Evolutionary conservation across 30 jellyfish, hydroid and myxozoan species (phyloP).

Genomic region (Turritopsis dohrnii): DNA sequence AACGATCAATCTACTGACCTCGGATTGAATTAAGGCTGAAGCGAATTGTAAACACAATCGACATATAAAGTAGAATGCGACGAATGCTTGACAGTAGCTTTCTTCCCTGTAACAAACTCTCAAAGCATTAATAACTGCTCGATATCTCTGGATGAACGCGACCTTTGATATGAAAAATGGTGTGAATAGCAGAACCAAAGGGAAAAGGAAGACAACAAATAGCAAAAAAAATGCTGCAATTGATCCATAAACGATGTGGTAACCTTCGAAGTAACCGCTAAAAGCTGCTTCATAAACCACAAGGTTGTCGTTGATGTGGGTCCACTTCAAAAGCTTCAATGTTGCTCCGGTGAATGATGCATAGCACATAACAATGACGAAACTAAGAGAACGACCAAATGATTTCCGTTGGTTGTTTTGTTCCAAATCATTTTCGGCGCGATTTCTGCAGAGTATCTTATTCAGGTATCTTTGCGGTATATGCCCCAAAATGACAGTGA

Average conservation of each 20-base stretch:
- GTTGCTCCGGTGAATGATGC: slow-evolving; percentile 78
- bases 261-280: slow-evolving; percentile 40
- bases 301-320: slow-evolving; percentile 36
- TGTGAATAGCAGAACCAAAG: slow-evolving; percentile 65
- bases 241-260: slow-evolving; percentile 49
- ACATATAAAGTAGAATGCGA: slow-evolving; percentile 76
- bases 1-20: slow-evolving; percentile 52
- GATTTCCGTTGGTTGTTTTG: slow-evolving; percentile 42
- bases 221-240: slow-evolving; percentile 49
- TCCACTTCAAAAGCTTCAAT: slow-evolving; percentile 53
- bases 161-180: slow-evolving; percentile 50
- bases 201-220: slow-evolving; percentile 62
- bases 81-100: slow-evolving; percentile 39
- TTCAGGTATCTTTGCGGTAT: slow-evolving; percentile 45
- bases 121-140: slow-evolving; percentile 53
- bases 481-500: slow-evolving; percentile 51
- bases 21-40: slow-evolving; percentile 48
- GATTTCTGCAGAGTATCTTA: slow-evolving; percentile 38
- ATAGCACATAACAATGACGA: slow-evolving; percentile 65
- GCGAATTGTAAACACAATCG: slow-evolving; percentile 52
- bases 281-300: slow-evolving; percentile 51
- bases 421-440: slow-evolving; percentile 1
- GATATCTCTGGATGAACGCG: slow-evolving; percentile 43
- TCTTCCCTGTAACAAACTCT: slow-evolving; percentile 53
- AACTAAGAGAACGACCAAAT: slow-evolving; percentile 86